A percentile compares a stretch with the other conserved stretches of the same genome.
These are phyloP conservation scores for Cinclus mexicanus DNA, from an alignment of 2,113 vertebrate genomes.

Conservation along the genomic window DNA sequence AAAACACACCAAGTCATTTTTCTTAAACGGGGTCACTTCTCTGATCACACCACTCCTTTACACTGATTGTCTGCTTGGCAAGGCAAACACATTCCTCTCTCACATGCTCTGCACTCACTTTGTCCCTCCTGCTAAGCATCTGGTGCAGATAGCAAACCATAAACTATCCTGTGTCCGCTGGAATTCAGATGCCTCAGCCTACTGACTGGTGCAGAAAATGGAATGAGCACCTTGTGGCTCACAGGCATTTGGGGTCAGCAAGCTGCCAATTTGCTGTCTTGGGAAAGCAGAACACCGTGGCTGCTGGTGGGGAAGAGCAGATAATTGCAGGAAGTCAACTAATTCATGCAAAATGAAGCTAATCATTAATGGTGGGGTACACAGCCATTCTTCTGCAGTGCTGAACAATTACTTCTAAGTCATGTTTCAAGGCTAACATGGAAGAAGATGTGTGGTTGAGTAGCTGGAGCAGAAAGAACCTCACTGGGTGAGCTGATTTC, in stretches of 20 bases:
- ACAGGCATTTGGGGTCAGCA: conserved; percentile 3
- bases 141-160: neutral
- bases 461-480: neutral
- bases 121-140: neutral
- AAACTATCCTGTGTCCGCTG: neutral
- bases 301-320: neutral
- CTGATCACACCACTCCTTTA: neutral
- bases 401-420: conserved; percentile 7
- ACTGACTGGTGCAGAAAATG: conserved; percentile 10
- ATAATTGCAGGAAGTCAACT: conserved; percentile 35
- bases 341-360: conserved; percentile 36
- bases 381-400: neutral
- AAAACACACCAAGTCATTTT: neutral
- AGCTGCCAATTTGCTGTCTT: neutral
- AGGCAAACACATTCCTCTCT: neutral
- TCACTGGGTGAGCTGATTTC: neutral
- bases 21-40: neutral
- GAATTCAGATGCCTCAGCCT: neutral
- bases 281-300: neutral
- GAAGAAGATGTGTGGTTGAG: neutral
- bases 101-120: neutral
- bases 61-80: neutral
- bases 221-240: conserved; percentile 15
- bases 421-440: neutral
- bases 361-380: conserved; percentile 28